These are phyloP conservation scores for Coenobita brevimanus DNA, from an alignment of 1,140 invertebrate genomes.

Conservation along the genomic window DNA sequence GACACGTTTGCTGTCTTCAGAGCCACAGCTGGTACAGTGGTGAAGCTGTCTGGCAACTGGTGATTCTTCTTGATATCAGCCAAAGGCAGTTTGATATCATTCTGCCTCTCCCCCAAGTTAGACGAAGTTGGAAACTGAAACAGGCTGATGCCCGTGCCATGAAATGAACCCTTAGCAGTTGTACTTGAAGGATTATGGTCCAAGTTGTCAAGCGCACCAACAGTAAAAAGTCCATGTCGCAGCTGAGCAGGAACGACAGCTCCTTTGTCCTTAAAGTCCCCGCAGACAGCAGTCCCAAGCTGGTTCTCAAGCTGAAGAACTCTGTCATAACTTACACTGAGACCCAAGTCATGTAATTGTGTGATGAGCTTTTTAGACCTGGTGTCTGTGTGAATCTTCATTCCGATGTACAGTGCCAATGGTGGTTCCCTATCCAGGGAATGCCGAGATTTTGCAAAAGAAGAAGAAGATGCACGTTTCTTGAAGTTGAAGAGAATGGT, in stretches of 20 bases:
- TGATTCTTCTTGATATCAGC: not conserved
- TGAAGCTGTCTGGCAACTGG: slow-evolving; percentile 29
- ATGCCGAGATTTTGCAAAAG: slow-evolving; percentile 11
- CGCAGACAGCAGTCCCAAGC: not conserved
- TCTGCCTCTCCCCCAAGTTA: not conserved
- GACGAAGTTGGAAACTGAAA: not conserved
- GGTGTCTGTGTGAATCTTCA: not conserved
- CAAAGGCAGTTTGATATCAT: not conserved
- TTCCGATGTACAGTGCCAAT: not conserved
- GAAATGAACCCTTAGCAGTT: slow-evolving; percentile 21
- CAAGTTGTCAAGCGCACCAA: slow-evolving; percentile 9
- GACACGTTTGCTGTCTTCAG: not conserved
- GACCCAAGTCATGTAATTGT: not conserved
- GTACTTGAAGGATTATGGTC: slow-evolving; percentile 43
- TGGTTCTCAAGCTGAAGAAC: slow-evolving; percentile 39
- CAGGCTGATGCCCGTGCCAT: slow-evolving; percentile 30
- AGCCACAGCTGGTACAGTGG: slow-evolving; percentile 1
- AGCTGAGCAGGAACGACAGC: not conserved
- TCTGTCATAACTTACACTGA: slow-evolving; percentile 13
- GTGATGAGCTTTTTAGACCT: slow-evolving; percentile 5
- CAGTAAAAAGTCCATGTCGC: not conserved
- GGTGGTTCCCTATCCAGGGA: not conserved
- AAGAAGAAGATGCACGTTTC: too few species aligned
- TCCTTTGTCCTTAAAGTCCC: not conserved
- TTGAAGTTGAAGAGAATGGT: too few species aligned